A percentile compares a stretch with the other conserved stretches of the same genome.
These are phyloP conservation scores for Philopedon plagiatum DNA, from an alignment of 2,888 invertebrate genomes.

Conservation along the genomic window DNA sequence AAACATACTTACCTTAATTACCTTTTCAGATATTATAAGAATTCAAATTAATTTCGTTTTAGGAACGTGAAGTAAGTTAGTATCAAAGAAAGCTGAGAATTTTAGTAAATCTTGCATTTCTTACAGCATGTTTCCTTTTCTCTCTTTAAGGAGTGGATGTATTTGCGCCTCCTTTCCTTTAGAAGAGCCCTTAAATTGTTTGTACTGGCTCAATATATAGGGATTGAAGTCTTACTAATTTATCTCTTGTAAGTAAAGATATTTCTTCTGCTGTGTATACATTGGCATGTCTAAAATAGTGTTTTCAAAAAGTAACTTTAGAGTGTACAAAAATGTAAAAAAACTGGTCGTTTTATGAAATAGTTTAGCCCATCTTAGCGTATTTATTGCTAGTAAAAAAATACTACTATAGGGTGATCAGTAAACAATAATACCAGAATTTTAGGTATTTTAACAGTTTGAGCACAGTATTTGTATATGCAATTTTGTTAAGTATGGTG, in stretches of 20 bases:
- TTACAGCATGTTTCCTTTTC: conserved; percentile 81
- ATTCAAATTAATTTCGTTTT: no score
- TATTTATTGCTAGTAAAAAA: no score
- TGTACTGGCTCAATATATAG: conserved; percentile 88
- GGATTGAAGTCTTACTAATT: conserved; percentile 82
- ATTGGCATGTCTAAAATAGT: conserved; percentile 81
- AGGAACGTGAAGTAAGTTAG: no score
- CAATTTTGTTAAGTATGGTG: no score
- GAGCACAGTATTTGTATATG: no score
- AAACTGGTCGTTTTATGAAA: no score
- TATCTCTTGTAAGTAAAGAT: conserved; percentile 81
- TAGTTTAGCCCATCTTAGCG: no score
- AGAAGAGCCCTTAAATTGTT: conserved; percentile 81
- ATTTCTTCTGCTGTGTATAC: conserved; percentile 93
- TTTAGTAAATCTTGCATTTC: conserved; percentile 38
- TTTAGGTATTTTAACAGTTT: no score
- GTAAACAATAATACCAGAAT: no score
- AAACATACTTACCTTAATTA: no score
- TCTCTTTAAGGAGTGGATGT: conserved; percentile 79
- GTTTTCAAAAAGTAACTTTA: not conserved
- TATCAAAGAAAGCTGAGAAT: not conserved
- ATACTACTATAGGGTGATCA: no score
- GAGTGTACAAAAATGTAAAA: not conserved
- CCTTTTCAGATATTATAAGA: no score
- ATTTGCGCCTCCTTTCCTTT: conserved; percentile 80